Evolutionary conservation across 1,140 invertebrate species (phyloP).

Genomic region (Choristoneura fumiferana): DNA sequence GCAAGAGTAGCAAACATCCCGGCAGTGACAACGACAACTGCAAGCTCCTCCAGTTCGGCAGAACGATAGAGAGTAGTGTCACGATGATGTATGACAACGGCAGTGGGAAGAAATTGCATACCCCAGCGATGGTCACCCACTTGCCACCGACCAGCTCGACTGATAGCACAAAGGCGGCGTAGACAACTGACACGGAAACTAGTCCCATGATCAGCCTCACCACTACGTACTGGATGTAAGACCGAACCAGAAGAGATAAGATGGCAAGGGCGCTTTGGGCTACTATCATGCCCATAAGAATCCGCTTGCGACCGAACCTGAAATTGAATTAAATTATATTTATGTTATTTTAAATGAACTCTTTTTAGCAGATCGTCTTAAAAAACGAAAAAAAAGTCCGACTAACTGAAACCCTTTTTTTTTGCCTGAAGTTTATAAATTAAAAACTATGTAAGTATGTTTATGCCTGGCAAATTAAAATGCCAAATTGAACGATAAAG

Average conservation of each 20-base stretch:
- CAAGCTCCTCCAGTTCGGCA: slow-evolving; percentile 86
- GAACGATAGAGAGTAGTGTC: slow-evolving; percentile 83
- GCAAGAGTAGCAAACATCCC: slow-evolving; percentile 81
- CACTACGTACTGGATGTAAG: slow-evolving; percentile 82
- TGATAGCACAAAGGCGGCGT: slow-evolving; percentile 85
- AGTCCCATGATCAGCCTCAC: slow-evolving; percentile 82
- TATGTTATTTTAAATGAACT: too few species aligned
- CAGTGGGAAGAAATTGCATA: slow-evolving; percentile 86
- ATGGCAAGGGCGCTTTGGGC: slow-evolving; percentile 83
- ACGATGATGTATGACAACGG: slow-evolving; percentile 86
- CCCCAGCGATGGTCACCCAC: slow-evolving; percentile 85
- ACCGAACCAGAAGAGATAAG: slow-evolving; percentile 80
- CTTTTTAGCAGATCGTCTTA: too few species aligned
- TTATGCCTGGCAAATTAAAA: too few species aligned
- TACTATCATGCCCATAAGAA: slow-evolving; percentile 84
- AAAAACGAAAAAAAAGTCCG: too few species aligned
- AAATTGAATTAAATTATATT: slow-evolving; percentile 35
- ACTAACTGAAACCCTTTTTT: too few species aligned
- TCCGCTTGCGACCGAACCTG: slow-evolving; percentile 87
- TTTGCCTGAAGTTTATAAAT: too few species aligned
- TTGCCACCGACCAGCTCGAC: slow-evolving; percentile 86
- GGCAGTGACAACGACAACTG: slow-evolving; percentile 86
- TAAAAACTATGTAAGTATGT: too few species aligned
- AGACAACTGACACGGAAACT: slow-evolving; percentile 85
- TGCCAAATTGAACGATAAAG: too few species aligned